Conservation (phyloP, 2,113 vertebrate genomes). For the Lepidiolamprologus cunningtoni region DNA sequence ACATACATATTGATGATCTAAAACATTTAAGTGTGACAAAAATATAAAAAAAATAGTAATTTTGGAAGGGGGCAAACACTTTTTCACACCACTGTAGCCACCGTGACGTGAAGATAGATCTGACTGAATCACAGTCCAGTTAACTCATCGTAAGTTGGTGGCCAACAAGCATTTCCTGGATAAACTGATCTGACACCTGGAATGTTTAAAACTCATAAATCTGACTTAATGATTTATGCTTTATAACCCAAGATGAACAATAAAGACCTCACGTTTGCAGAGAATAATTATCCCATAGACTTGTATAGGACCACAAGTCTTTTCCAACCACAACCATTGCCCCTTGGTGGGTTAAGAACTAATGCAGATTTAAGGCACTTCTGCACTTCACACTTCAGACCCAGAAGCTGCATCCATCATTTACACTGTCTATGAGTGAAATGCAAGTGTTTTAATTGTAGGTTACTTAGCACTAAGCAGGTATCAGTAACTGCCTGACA, state of each 20-base stretch:
- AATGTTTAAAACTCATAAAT: neutral
- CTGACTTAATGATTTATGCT: neutral
- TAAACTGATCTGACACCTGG: neutral
- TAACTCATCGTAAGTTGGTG: neutral
- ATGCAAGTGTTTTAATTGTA: neutral
- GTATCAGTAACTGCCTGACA: accelerated
- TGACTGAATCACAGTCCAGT: neutral
- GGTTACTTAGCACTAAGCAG: neutral
- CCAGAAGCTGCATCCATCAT: neutral
- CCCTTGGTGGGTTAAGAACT: accelerated
- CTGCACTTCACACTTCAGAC: neutral
- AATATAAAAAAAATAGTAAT: neutral
- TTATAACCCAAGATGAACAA: neutral
- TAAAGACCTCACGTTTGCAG: neutral
- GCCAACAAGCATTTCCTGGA: neutral
- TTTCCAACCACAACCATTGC: neutral
- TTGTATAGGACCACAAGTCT: neutral
- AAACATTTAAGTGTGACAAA: neutral
- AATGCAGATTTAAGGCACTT: neutral
- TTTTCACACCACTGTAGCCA: neutral
- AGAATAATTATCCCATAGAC: neutral
- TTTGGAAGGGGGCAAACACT: neutral
- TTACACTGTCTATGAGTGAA: neutral
- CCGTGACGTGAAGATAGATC: neutral
- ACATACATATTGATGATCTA: neutral